Base-by-base conservation (phyloP, 2,888 invertebrate species). In the Lobophora halterata region DNA sequence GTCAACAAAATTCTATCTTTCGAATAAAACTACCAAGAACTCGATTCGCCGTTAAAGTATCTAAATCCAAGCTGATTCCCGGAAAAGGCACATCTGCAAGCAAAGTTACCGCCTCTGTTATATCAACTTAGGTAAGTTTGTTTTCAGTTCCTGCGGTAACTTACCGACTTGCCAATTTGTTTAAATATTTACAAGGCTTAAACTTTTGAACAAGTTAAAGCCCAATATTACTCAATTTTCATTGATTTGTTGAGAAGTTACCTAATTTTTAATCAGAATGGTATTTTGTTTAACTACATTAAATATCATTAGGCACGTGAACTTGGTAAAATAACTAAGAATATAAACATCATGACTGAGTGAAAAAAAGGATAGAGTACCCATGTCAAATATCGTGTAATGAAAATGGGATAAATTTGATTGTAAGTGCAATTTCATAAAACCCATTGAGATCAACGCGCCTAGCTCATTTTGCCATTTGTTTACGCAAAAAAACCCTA, bases 121-220 rank as follows among this genome's bases (percentile, higher is more conserved):
- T 20, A 20, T 28, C 11, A 35, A 34, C 20, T 34, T 27, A 23
- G 16, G 9, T 19, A 27, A 35, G 28, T 35, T 32, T 28, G 17
- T 14, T 27, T 21, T 16, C 7, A 16, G 21, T 11, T 7, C 10
- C 9, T n/a, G 19, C 6, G 31, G 16, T 32, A 32, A 32, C 10
- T 25, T 25, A 24, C 3, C 25, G 16, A 23, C 16, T 35, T 24
- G 12, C 12, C 23, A 17, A 35, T 28, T 35, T 19, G 33, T 26
- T 19, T 34, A 34, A 27, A 28, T 17, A 35, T 28, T 35, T 17
- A 35, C 16, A n/a, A 20, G 12, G 8, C 17, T 35, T 34, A 10
- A 17, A 35, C 21, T 16, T 19, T 17, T 19, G 19, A 19, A 9
- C 21, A 12, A 12, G n/a, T 16, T 18, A 5, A 3, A 35, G 23